Evolutionary conservation across 1,140 invertebrate genomes (phyloP).

Genomic region (Rhagoletis zephyria): DNA sequence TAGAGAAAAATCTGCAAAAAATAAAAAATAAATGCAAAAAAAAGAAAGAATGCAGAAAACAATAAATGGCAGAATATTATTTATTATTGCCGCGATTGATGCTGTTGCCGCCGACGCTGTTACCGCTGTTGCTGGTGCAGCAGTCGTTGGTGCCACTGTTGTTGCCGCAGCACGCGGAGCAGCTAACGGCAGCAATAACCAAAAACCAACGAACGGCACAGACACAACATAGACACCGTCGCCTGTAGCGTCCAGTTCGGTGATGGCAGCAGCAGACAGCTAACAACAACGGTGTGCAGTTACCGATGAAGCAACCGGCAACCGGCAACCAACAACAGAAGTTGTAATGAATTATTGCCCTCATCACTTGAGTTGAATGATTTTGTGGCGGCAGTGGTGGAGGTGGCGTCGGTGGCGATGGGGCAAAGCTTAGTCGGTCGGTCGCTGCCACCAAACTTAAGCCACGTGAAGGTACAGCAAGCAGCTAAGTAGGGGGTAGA

Average conservation of each 20-base stretch:
- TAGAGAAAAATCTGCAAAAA: not conserved
- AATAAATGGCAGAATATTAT: conserved; percentile 51
- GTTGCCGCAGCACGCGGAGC: not conserved
- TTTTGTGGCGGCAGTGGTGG: conserved; percentile 17
- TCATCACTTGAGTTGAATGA: conserved; percentile 53
- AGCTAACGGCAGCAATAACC: conserved; percentile 16
- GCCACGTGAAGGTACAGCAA: not conserved
- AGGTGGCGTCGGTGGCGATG: not conserved
- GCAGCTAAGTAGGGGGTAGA: not conserved
- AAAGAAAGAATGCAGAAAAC: conserved; percentile 11
- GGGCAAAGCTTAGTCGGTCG: not conserved
- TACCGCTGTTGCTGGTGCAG: not conserved
- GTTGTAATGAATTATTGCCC: conserved; percentile 54
- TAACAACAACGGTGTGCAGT: conserved; percentile 7
- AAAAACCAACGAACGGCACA: not conserved
- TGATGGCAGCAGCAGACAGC: conserved; percentile 40
- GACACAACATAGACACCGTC: not conserved
- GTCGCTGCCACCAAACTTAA: not conserved
- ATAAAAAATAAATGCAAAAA: not conserved
- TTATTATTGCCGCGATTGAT: conserved; percentile 47
- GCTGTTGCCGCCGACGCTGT: not conserved
- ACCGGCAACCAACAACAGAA: conserved; percentile 33
- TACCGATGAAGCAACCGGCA: not conserved
- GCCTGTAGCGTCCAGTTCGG: conserved; percentile 4
- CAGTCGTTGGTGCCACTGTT: not conserved